Percentiles rank a stretch among this genome's conserved stretches.
These are phyloP conservation scores for Phaedon cochleariae DNA, from an alignment of 2,888 invertebrate species.

Conservation along the genomic window DNA sequence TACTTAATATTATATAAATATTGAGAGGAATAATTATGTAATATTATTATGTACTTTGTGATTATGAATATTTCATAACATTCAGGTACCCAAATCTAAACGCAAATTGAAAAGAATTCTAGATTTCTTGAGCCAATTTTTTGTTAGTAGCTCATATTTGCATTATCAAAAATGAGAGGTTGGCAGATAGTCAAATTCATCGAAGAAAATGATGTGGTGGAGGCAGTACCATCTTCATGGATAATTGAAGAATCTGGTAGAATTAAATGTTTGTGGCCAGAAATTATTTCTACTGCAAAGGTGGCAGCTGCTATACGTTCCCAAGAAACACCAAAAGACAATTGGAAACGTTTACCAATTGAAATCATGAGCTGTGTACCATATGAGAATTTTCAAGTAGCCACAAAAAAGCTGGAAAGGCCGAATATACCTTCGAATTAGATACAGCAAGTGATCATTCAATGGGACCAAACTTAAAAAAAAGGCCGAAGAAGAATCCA, in stretches of 20 bases:
- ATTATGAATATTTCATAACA: no score
- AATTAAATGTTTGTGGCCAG: not conserved
- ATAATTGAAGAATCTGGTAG: no score
- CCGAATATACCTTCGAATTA: not conserved
- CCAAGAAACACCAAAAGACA: not conserved
- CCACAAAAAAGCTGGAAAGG: not conserved
- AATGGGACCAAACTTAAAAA: no score
- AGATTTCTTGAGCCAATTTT: not conserved
- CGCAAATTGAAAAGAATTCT: not conserved
- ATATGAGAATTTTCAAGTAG: slow-evolving; percentile 1
- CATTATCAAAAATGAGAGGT: not conserved
- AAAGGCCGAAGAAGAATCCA: no score
- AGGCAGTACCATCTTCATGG: not conserved
- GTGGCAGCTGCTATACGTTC: not conserved
- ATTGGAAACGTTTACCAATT: no score
- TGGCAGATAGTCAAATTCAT: not conserved
- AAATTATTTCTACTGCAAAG: not conserved
- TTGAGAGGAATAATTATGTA: no score
- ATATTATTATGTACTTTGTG: no score
- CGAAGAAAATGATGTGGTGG: slow-evolving; percentile 15
- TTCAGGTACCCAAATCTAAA: no score
- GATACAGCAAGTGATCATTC: not conserved
- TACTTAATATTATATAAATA: no score
- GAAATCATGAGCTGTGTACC: not conserved
- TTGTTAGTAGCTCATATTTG: not conserved